phyloP scores from a whole-genome alignment of 2,888 invertebrate genomes.

The Calliphora vomitoria region DNA sequence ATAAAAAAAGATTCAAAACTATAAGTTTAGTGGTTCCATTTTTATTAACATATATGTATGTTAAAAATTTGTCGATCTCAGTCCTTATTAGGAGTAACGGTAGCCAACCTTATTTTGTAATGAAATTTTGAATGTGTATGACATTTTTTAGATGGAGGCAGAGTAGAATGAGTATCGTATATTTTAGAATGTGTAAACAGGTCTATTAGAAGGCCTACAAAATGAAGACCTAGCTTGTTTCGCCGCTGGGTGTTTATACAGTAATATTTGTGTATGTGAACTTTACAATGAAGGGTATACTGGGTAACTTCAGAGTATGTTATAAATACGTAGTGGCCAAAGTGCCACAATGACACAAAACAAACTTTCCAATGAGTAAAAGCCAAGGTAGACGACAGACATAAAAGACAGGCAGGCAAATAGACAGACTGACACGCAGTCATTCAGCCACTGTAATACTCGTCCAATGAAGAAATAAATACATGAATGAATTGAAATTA shows the following conservation, averaged over 20 bases:
- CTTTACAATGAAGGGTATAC: slow-evolving; percentile 7
- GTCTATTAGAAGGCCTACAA: no score
- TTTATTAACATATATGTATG: no score
- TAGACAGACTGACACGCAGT: slow-evolving; percentile 5
- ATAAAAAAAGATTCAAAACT: no score
- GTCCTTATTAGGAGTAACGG: no score
- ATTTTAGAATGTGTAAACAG: no score
- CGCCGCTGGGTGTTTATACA: background rate
- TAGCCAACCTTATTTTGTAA: no score
- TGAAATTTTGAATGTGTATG: no score
- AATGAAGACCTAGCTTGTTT: no score
- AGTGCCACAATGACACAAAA: slow-evolving; percentile 10
- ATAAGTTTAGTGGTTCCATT: no score
- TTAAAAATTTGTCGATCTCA: no score
- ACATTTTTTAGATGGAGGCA: no score
- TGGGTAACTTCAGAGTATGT: background rate
- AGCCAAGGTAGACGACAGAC: slow-evolving; percentile 27
- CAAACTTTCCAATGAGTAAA: slow-evolving; percentile 46
- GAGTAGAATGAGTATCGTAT: no score
- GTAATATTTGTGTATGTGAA: slow-evolving; percentile 23
- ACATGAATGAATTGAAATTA: slow-evolving; percentile 24
- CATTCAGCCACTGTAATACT: background rate
- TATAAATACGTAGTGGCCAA: slow-evolving; percentile 17
- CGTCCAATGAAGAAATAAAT: slow-evolving; percentile 5
- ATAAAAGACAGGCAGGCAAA: background rate